Conservation (phyloP, 1,140 invertebrate genomes). For the Drosophila pallidifrons region DNA sequence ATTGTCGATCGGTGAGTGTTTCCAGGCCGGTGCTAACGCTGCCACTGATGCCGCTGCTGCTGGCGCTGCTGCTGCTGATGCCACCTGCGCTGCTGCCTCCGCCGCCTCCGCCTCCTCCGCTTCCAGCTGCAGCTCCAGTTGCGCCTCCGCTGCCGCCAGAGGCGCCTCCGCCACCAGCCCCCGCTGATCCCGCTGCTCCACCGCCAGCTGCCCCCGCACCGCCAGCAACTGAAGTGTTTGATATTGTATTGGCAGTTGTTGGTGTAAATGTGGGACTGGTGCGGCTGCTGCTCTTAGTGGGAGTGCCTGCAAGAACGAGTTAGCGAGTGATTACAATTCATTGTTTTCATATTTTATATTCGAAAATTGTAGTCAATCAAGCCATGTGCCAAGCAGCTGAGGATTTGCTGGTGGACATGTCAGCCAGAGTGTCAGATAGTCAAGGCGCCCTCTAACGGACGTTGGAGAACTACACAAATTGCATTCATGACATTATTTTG, state of each 20-base stretch:
- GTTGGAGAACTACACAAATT: too few species aligned
- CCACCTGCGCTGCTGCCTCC: conserved; percentile 21
- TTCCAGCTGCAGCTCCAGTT: neutral
- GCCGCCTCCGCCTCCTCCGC: conserved; percentile 69
- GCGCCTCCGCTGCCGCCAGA: conserved; percentile 41
- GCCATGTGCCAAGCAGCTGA: too few species aligned
- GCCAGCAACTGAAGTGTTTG: conserved; percentile 73
- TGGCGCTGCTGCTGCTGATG: conserved; percentile 72
- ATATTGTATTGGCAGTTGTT: conserved; percentile 85
- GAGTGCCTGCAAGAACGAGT: conserved; percentile 56
- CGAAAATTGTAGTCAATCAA: too few species aligned
- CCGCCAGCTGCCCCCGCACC: conserved; percentile 58
- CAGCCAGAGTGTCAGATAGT: too few species aligned
- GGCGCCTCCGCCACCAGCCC: conserved; percentile 11
- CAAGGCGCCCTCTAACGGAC: too few species aligned
- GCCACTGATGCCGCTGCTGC: conserved; percentile 84
- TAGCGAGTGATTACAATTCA: too few species aligned
- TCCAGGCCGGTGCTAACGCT: conserved; percentile 85
- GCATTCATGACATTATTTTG: too few species aligned
- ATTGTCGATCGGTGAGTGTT: conserved; percentile 93
- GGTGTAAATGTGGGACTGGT: conserved; percentile 84
- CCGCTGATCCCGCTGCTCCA: conserved; percentile 34
- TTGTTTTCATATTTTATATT: too few species aligned
- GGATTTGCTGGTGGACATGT: too few species aligned
- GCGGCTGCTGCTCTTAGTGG: conserved; percentile 82